Conservation (phyloP, 2,113 vertebrate species). For the Amblyornis subalaris region DNA sequence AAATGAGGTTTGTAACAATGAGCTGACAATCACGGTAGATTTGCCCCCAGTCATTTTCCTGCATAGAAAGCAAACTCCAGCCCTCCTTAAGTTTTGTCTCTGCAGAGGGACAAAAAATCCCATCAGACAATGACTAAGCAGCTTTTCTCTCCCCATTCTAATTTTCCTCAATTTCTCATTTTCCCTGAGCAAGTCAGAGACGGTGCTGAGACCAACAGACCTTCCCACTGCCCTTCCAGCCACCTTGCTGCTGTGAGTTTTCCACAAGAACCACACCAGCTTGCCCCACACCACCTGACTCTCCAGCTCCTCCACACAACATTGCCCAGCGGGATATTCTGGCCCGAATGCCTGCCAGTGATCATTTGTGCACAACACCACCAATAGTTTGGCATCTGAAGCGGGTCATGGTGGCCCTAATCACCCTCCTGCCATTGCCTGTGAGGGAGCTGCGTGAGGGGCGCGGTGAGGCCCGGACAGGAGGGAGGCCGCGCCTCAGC, state of each 20-base stretch:
- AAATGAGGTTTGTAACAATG: neutral
- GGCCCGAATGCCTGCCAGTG: neutral
- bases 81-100: neutral
- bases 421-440: neutral
- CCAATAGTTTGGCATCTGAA: fast-evolving
- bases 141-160: neutral
- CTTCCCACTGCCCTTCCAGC: neutral
- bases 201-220: fast-evolving
- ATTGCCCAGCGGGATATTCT: fast-evolving
- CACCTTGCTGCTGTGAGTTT: fast-evolving
- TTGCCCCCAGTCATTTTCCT: neutral
- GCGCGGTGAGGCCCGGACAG: fast-evolving
- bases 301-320: fast-evolving
- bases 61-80: neutral
- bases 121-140: neutral
- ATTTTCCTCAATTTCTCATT: neutral
- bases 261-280: fast-evolving
- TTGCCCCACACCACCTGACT: fast-evolving
- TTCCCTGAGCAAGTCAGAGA: fast-evolving
- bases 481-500: fast-evolving
- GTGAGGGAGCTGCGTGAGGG: fast-evolving
- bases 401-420: fast-evolving
- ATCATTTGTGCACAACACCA: fast-evolving
- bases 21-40: fast-evolving
- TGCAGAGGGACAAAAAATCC: neutral